phyloP scores from a whole-genome alignment of 1,140 invertebrate species.

The Calephelis nemesis region DNA sequence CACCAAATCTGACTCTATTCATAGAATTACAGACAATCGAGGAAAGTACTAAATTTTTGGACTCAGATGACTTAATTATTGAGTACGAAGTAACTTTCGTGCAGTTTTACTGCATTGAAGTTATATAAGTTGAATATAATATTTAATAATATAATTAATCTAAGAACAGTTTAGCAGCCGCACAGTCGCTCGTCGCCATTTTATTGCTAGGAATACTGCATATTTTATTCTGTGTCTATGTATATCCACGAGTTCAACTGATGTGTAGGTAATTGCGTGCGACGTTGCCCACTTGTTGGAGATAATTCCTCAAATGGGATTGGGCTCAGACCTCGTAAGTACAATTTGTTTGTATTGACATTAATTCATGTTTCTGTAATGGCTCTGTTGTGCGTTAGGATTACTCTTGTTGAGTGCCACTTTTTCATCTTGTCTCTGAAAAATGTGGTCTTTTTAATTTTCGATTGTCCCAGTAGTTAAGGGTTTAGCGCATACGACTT shows the following conservation, averaged over 20 bases:
- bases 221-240: constrained; percentile 29
- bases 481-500: background rate
- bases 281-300: constrained; percentile 36
- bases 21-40: no score
- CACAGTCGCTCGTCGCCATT: no score
- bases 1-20: no score
- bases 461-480: background rate
- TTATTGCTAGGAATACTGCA: background rate
- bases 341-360: constrained; percentile 45
- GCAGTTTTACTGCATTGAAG: no score
- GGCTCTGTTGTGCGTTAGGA: constrained; percentile 20
- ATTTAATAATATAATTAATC: no score
- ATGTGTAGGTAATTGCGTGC: constrained; percentile 36
- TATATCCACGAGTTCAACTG: constrained; percentile 11
- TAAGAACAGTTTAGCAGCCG: no score
- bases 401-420: background rate
- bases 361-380: constrained; percentile 30
- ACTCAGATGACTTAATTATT: no score
- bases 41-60: no score
- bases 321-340: constrained; percentile 15
- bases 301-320: constrained; percentile 38
- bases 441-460: background rate
- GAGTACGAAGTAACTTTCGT: no score
- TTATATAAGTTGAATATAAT: no score
- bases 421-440: background rate